phyloP scores from a whole-genome alignment of 2,888 invertebrate genomes.

The Cryptops parisi region DNA sequence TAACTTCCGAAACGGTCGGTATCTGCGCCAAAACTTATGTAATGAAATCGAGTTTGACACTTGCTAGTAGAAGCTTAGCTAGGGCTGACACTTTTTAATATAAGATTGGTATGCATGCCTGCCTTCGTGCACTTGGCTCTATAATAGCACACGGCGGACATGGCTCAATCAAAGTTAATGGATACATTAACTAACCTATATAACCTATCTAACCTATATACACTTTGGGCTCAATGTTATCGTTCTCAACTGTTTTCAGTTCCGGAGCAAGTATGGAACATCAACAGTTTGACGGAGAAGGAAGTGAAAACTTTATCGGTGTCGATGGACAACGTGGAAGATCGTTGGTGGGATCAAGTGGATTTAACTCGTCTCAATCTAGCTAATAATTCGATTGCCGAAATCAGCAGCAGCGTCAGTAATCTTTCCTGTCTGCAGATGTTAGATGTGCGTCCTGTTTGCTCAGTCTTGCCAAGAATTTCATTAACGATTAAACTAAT shows the following conservation, averaged over 20 bases:
- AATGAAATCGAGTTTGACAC: no score
- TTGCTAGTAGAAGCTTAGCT: no score
- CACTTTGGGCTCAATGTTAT: no score
- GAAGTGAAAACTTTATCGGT: conserved; percentile 29
- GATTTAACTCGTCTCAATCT: conserved; percentile 57
- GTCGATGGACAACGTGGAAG: conserved; percentile 27
- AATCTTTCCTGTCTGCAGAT: conserved; percentile 31
- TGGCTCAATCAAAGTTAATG: neutral
- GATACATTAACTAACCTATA: neutral
- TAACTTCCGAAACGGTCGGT: no score
- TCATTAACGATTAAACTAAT: no score
- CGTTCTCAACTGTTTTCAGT: conserved; percentile 22
- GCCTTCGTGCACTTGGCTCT: no score
- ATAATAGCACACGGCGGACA: conserved; percentile 8
- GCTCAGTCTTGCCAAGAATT: conserved; percentile 45
- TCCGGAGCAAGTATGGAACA: conserved; percentile 32
- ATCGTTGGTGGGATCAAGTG: conserved; percentile 70
- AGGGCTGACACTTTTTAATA: no score
- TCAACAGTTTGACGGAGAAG: conserved; percentile 33
- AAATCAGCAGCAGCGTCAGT: conserved; percentile 29
- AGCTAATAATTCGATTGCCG: conserved; percentile 31
- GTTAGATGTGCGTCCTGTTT: conserved; percentile 38
- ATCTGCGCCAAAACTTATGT: no score
- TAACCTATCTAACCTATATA: neutral
- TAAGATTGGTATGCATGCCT: no score